A percentile compares a stretch with the other conserved stretches of the same genome.
phyloP scores from a whole-genome alignment of 2,888 invertebrate genomes.

The Hypolimnas misippus region DNA sequence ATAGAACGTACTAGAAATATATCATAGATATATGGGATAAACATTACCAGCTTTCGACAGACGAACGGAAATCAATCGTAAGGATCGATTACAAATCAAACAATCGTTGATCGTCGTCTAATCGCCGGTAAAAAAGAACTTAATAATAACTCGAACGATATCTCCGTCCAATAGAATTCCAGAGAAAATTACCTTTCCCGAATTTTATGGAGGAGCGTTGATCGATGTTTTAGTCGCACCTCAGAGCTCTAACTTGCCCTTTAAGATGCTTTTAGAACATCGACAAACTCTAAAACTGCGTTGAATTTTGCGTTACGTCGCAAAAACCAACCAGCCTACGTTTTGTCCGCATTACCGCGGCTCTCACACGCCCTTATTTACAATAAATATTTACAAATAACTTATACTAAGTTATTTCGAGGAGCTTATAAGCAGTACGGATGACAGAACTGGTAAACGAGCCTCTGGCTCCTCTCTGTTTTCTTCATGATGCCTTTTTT shows the following conservation, averaged over 20 bases:
- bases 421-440: slow-evolving; percentile 92
- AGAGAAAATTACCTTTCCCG: slow-evolving; percentile 84
- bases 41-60: slow-evolving; percentile 87
- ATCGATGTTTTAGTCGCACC: slow-evolving; percentile 57
- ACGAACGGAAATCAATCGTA: slow-evolving; percentile 51
- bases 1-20: slow-evolving; percentile 98
- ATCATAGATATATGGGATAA: slow-evolving; percentile 99
- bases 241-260: slow-evolving; percentile 50
- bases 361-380: slow-evolving; percentile 58
- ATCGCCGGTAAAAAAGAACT: slow-evolving; percentile 76
- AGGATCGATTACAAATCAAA: slow-evolving; percentile 41
- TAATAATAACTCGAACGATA: slow-evolving; percentile 66
- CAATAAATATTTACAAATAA: slow-evolving; percentile 66
- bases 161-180: slow-evolving; percentile 76
- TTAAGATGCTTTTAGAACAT: slow-evolving; percentile 52
- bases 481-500: slow-evolving; percentile 99
- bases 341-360: slow-evolving; percentile 81
- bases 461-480: slow-evolving; percentile 97
- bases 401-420: slow-evolving; percentile 54
- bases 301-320: slow-evolving; percentile 60
- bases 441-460: slow-evolving; percentile 99
- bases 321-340: slow-evolving; percentile 69
- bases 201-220: slow-evolving; percentile 75
- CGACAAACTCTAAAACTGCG: slow-evolving; percentile 61
- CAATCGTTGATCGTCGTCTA: slow-evolving; percentile 54